Evolutionary conservation across 2,797 vertebrate genomes (phyloP).

Genomic region (Ambastaia sidthimunki): DNA sequence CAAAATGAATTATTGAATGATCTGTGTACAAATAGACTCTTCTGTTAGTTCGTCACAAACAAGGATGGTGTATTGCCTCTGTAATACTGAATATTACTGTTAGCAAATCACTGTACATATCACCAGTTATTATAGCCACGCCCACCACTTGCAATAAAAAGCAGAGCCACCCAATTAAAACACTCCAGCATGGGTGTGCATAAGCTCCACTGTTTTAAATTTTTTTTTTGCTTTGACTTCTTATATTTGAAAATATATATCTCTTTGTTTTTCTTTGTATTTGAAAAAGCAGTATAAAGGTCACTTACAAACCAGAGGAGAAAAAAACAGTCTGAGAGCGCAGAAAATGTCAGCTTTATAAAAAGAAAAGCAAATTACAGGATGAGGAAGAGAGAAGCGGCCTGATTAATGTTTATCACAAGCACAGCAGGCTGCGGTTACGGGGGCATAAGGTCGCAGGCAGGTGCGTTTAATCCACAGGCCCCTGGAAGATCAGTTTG

Average conservation of each 20-base stretch:
- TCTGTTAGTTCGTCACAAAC: constrained; percentile 29
- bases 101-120: constrained; percentile 70
- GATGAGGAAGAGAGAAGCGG: constrained; percentile 1
- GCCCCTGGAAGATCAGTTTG: constrained; percentile 99
- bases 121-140: constrained; percentile 36
- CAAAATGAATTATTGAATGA: constrained; percentile 1
- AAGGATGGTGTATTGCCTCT: constrained; percentile 70
- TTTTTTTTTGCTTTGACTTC: constrained; percentile 32
- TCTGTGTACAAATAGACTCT: constrained; percentile 39
- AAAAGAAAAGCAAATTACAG: background rate
- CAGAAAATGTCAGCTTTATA: constrained; percentile 20
- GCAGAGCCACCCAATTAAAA: constrained; percentile 30
- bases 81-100: constrained; percentile 67
- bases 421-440: background rate
- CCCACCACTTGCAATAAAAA: background rate
- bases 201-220: background rate
- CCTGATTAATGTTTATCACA: background rate
- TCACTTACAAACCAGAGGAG: constrained; percentile 74
- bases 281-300: constrained; percentile 80
- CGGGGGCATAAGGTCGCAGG: constrained; percentile 12
- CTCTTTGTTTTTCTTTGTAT: constrained; percentile 72
- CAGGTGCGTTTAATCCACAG: constrained; percentile 84
- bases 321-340: constrained; percentile 25
- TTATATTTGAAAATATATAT: constrained; percentile 81
- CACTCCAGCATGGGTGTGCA: constrained; percentile 6